A percentile compares a stretch with the other conserved stretches of the same genome.
phyloP scores from a whole-genome alignment of 2,888 invertebrate species.

The Sicus ferrugineus region DNA sequence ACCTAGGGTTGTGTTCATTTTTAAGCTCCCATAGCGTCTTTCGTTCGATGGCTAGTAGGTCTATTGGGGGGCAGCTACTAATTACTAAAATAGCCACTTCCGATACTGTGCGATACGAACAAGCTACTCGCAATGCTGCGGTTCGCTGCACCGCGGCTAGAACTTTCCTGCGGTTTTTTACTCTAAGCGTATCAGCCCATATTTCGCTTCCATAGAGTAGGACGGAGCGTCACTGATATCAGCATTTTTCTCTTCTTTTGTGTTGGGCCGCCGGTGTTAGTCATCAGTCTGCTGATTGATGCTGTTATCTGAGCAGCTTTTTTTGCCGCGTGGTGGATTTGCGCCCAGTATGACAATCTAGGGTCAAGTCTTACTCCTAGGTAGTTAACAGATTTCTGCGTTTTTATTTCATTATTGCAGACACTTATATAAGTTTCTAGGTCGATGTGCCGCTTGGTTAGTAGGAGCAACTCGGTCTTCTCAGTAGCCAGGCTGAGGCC shows the following conservation, averaged over 20 bases:
- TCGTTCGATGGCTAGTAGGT: background rate
- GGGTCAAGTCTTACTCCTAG: background rate
- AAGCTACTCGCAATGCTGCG: background rate
- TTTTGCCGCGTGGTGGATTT: constrained; percentile 4
- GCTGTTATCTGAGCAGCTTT: background rate
- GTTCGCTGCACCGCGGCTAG: background rate
- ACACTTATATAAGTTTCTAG: background rate
- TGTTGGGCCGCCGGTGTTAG: constrained; percentile 10
- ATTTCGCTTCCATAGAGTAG: background rate
- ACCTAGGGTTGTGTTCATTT: background rate
- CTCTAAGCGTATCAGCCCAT: constrained; percentile 8
- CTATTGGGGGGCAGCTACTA: background rate
- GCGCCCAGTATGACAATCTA: constrained; percentile 6
- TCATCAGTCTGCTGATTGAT: background rate
- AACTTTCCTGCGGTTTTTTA: background rate
- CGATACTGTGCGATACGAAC: constrained; percentile 17
- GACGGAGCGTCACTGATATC: background rate
- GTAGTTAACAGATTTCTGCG: constrained; percentile 3
- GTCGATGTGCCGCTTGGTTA: background rate
- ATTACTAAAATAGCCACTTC: constrained; percentile 9
- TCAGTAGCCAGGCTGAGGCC: background rate
- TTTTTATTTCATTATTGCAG: background rate
- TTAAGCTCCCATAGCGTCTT: background rate
- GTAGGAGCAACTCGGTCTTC: background rate
- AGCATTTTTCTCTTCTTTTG: constrained; percentile 9